Base-by-base conservation (phyloP, 1,140 invertebrate species). In the Dendrolimus punctatus region DNA sequence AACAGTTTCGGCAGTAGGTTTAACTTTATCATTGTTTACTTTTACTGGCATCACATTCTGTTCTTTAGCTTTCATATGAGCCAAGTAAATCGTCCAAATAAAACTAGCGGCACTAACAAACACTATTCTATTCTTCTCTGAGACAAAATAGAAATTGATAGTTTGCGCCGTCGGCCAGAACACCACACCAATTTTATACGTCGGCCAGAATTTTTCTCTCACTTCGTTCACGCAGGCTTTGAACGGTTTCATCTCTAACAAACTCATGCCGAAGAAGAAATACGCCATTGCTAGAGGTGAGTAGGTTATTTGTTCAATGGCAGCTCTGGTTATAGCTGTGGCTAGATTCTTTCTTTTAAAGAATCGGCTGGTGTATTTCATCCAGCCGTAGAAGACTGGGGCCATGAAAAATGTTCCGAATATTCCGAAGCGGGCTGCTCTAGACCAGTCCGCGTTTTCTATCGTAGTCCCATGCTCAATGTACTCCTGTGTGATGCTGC, bases 161-260 rank as follows among this genome's bases (percentile, higher is more conserved):
- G 94, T 95, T 85, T 96, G 95, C 8, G 94, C 78, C 47, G 93
- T 66, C n/a, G 95, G 94, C 95, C 95, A 96, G 23, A 71, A 85
- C 0, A 83, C 38, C 4, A 67, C 65, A 0, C 78, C 73, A 1
- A 95, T 93, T 83, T 94, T 93, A 64, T 93, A 95, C 1, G 94
- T 94, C 42, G 93, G 92, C 75, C 90, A 88, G 57, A 95, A 93
- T 80, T 96, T 96, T 53, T 89, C 85, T 73, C 90, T 89, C 0
- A 94, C 90, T 88, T 95, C 93, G n/a, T 91, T 79, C n/a, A 90
- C 71, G 36, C 92, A 92, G 49, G 90, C 87, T 10, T 89, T 71
- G 8, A 92, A 56, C 4, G 90, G 89, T 83, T 93, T 93, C 10
- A 90, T 87, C 87, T 96, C 93, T 10, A 96, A 69, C 4, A 95